Evolutionary conservation across 2,888 invertebrate species (phyloP).

Genomic region (Drosophila greeni): DNA sequence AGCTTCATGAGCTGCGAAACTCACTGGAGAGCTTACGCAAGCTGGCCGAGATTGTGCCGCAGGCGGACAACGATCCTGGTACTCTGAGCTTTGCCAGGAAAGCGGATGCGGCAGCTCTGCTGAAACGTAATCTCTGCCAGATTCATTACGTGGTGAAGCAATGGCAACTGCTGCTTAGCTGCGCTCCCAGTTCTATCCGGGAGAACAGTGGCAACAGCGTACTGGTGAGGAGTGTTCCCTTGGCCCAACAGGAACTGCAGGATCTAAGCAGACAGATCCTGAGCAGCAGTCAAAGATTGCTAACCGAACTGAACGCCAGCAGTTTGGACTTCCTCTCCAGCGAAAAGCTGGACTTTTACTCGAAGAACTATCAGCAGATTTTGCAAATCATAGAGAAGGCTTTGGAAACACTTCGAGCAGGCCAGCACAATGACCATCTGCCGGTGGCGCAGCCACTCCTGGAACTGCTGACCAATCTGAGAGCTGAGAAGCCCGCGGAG

Average conservation of each 20-base stretch:
- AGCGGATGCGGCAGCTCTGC: constrained; percentile 54
- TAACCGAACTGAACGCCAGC: constrained; percentile 61
- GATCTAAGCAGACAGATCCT: constrained; percentile 58
- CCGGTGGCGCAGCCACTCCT: constrained; percentile 71
- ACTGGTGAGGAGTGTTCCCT: constrained; percentile 38
- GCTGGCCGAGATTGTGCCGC: constrained; percentile 62
- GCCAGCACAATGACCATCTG: constrained; percentile 49
- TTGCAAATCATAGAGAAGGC: constrained; percentile 46
- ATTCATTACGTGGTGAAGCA: constrained; percentile 82
- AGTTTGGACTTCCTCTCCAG: constrained; percentile 72
- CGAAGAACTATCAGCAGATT: constrained; percentile 49
- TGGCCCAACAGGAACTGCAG: constrained; percentile 50
- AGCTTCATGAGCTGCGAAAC: constrained; percentile 81
- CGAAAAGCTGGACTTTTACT: constrained; percentile 53
- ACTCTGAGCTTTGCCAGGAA: constrained; percentile 60
- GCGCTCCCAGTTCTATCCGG: constrained; percentile 79
- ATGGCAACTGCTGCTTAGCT: constrained; percentile 83
- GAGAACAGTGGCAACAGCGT: constrained; percentile 57
- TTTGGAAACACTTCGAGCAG: constrained; percentile 26
- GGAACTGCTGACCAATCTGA: constrained; percentile 55
- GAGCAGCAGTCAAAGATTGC: constrained; percentile 50
- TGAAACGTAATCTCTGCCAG: constrained; percentile 66
- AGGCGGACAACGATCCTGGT: constrained; percentile 3
- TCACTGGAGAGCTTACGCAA: constrained; percentile 78
- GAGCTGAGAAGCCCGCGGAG: not conserved